Evolutionary conservation across 1,140 invertebrate genomes (phyloP).

Genomic region (Lordiphosa mommai): DNA sequence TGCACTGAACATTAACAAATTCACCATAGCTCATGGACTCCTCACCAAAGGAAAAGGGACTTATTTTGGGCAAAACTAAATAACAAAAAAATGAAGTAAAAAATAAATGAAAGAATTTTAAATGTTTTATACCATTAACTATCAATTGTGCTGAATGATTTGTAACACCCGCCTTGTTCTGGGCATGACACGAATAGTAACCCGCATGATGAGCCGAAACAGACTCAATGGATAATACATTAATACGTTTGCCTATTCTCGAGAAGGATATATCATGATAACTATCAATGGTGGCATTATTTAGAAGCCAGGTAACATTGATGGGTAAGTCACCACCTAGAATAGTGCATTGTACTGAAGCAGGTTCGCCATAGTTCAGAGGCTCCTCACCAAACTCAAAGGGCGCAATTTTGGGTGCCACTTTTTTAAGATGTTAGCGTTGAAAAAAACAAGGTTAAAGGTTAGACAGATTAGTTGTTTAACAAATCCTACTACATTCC

Average conservation of each 20-base stretch:
- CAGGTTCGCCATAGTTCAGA: constrained; percentile 86
- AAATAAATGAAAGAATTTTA: constrained; percentile 15
- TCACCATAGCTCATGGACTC: constrained; percentile 87
- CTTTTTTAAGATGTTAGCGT: constrained; percentile 63
- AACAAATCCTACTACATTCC: constrained; percentile 82
- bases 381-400: constrained; percentile 86
- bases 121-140: constrained; percentile 84
- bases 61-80: constrained; percentile 85
- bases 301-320: constrained; percentile 85
- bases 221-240: constrained; percentile 80
- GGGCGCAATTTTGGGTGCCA: constrained; percentile 85
- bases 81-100: constrained; percentile 13
- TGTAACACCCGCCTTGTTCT: constrained; percentile 85
- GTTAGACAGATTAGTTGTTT: constrained; percentile 28
- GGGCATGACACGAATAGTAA: constrained; percentile 84
- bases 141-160: constrained; percentile 85
- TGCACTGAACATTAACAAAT: constrained; percentile 85
- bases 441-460: neutral
- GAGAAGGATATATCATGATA: constrained; percentile 81
- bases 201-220: constrained; percentile 82
- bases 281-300: constrained; percentile 80
- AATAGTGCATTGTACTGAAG: constrained; percentile 87
- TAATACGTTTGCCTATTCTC: constrained; percentile 81
- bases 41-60: constrained; percentile 83
- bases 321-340: constrained; percentile 85